Conservation (phyloP, 2,888 invertebrate genomes). For the Escarpia spicata region DNA sequence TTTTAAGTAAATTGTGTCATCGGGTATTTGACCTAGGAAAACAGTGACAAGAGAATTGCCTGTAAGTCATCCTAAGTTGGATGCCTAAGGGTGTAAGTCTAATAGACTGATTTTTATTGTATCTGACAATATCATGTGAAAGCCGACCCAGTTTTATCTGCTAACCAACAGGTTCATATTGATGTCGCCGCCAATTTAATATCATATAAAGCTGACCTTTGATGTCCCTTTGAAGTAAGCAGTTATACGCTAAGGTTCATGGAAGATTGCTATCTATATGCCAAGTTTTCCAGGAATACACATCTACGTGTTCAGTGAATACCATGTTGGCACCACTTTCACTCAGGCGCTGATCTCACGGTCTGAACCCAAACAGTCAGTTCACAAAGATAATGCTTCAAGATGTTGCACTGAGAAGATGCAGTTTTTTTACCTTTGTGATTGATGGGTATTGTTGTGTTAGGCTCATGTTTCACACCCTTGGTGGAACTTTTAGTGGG, state of each 20-base stretch:
- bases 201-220: not conserved
- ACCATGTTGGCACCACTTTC: not conserved
- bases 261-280: not conserved
- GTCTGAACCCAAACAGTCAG: not conserved
- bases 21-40: not conserved
- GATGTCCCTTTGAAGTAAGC: not conserved
- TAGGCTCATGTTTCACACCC: not conserved
- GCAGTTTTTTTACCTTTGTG: not conserved
- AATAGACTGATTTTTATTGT: not conserved
- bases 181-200: not conserved
- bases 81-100: not conserved
- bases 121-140: not conserved
- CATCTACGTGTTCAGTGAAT: not conserved
- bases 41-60: no score
- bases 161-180: not conserved
- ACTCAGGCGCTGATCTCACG: not conserved
- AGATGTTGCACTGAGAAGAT: not conserved
- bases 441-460: conserved; percentile 2
- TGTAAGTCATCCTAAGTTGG: no score
- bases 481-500: not conserved
- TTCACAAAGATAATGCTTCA: no score
- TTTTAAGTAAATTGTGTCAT: not conserved
- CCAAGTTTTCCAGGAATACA: not conserved
- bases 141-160: not conserved
- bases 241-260: not conserved